Conservation (phyloP, 2,113 vertebrate species). For the Cyprinodon variegatus region DNA sequence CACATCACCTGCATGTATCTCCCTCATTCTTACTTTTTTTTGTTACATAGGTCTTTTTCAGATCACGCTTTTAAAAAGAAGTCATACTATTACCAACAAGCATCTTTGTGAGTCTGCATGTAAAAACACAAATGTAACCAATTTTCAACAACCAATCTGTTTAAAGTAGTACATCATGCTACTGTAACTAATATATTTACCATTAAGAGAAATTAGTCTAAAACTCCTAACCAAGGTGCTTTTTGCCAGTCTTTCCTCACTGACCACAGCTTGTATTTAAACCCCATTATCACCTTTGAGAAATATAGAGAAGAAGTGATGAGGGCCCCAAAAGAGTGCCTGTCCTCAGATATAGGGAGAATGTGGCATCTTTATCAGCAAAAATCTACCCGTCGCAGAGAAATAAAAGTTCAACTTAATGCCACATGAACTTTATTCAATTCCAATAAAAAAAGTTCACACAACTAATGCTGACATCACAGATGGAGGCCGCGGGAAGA, state of each 20-base stretch:
- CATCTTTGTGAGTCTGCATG: not conserved
- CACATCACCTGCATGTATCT: not conserved
- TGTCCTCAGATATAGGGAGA: slow-evolving; percentile 9
- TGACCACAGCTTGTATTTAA: slow-evolving; percentile 29
- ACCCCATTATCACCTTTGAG: slow-evolving; percentile 15
- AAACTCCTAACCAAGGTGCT: slow-evolving; percentile 19
- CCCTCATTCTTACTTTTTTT: not conserved
- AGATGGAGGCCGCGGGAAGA: slow-evolving; percentile 17
- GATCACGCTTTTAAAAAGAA: not conserved
- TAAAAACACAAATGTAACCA: not conserved
- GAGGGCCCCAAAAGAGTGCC: slow-evolving; percentile 24
- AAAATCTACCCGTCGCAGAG: slow-evolving; percentile 29
- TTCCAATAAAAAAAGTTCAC: slow-evolving; percentile 33
- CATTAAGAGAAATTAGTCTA: slow-evolving; percentile 10
- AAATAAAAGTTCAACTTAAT: slow-evolving; percentile 42
- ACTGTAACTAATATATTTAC: slow-evolving; percentile 6
- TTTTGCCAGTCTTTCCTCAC: not conserved
- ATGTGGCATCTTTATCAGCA: slow-evolving; percentile 50
- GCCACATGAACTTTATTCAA: slow-evolving; percentile 46
- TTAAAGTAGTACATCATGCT: not conserved
- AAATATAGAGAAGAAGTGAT: slow-evolving; percentile 14
- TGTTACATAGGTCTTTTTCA: not conserved
- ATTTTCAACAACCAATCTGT: not conserved
- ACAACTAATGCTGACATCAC: slow-evolving; percentile 4
- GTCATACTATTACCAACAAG: not conserved